phyloP scores from a whole-genome alignment of 2,113 vertebrate species.

The Xerus inauris region DNA sequence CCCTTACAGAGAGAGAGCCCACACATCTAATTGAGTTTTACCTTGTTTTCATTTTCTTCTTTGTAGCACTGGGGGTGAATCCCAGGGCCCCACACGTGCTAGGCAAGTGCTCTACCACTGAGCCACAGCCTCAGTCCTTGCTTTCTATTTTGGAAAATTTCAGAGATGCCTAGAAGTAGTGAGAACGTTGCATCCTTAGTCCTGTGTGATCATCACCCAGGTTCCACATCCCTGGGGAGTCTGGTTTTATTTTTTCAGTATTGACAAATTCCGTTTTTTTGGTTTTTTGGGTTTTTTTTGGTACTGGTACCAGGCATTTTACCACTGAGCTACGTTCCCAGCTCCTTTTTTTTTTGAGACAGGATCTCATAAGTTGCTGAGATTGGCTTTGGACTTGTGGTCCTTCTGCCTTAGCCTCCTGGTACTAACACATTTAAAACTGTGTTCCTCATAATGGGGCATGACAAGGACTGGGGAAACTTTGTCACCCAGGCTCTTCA shows the following conservation, averaged over 20 bases:
- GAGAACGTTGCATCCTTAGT: background rate
- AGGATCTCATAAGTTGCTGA: too few species aligned
- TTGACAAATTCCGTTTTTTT: background rate
- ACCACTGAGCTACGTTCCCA: too few species aligned
- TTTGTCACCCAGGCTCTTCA: background rate
- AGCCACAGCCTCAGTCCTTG: background rate
- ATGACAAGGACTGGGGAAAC: background rate
- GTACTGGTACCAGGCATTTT: too few species aligned
- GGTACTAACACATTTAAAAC: background rate
- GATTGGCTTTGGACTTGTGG: too few species aligned
- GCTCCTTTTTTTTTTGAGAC: too few species aligned
- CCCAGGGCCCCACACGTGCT: too few species aligned
- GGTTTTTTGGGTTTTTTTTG: too few species aligned
- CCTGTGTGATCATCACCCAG: background rate
- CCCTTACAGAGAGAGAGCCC: background rate
- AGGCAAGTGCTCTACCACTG: too few species aligned
- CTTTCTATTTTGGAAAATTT: background rate
- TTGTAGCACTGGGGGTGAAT: too few species aligned
- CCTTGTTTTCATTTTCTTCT: background rate
- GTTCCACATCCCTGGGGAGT: background rate
- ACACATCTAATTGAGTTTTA: background rate
- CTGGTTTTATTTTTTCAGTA: background rate
- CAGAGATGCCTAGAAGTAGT: background rate
- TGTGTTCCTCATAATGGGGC: background rate
- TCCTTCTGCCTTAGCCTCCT: too few species aligned